phyloP scores from a whole-genome alignment of 2,888 invertebrate genomes.

The Halocaridina rubra region DNA sequence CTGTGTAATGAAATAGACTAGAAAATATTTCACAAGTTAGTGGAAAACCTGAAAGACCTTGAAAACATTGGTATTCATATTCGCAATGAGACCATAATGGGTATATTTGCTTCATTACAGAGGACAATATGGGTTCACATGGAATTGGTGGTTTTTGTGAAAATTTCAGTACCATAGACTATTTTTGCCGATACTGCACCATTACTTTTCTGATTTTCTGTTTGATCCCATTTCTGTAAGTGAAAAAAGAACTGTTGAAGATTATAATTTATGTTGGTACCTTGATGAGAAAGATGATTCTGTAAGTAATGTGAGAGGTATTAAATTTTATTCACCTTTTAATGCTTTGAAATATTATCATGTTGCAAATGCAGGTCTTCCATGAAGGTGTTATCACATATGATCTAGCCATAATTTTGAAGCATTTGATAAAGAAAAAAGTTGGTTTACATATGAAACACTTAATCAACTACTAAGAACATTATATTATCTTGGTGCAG shows the following conservation, averaged over 20 bases:
- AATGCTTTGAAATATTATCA: constrained; percentile 12
- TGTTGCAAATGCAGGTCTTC: not conserved
- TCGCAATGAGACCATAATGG: not conserved
- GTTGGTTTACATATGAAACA: not conserved
- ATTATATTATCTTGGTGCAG: constrained; percentile 9
- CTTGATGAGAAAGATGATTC: not conserved
- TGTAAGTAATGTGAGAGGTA: not conserved
- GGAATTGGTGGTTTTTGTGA: constrained; percentile 6
- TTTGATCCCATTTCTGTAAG: not conserved
- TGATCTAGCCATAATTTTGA: constrained; percentile 12
- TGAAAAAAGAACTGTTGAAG: not conserved
- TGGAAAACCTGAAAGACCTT: not conserved
- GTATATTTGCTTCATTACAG: not conserved
- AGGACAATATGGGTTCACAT: constrained; percentile 11
- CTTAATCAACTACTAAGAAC: not conserved
- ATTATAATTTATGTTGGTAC: not conserved
- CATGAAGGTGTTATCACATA: not conserved
- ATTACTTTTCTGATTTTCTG: not conserved
- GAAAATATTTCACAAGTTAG: constrained; percentile 2
- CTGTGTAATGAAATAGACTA: constrained; percentile 11
- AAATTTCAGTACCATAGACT: constrained; percentile 21
- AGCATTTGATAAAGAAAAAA: not conserved
- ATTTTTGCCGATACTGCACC: not conserved
- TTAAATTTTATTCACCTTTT: constrained; percentile 11
- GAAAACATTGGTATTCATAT: not conserved